Base-by-base conservation (phyloP, 2,888 invertebrate genomes). In the Drosophila atripex region DNA sequence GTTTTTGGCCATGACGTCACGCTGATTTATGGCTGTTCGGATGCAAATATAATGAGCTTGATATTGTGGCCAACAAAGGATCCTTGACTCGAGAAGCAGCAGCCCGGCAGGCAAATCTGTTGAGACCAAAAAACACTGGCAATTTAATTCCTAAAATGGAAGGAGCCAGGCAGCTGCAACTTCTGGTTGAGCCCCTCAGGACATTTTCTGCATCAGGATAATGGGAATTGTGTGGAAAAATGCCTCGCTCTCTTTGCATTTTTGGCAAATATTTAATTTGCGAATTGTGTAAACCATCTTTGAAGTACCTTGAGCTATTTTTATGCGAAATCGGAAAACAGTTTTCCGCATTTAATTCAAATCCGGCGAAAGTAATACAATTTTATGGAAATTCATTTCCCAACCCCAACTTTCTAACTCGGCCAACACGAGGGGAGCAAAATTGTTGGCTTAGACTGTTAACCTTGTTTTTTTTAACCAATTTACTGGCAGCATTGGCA, bases 1-100 rank as follows among this genome's bases (percentile, higher is more conserved):
- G n/a, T 28, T 51, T 51, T 51, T 14, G 46, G 50, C 46, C 72
- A 56, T 86, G 80, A 83, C 80, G 86, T 80, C 86, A 80, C 80
- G 7, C 28, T 39, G 60, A 58, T 60, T 49, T 58, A 32, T 43
- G 21, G 25, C 39, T 38, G 14, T 18, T 23, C 32, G 43, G 23
- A 9, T 63, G 76, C 21, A 46, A 71, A 58, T 53, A 71, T 69
- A 71, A 78, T 70, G 71, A 77, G 77, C 60, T 32, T 53, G 45
- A 46, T 54, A 60, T 52, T 63, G 49, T 28, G 43, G 53, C 32
- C 53, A 23, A 39, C 38, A 43, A 32, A 32, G 32, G 21, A 14
- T n/a, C 30, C 66, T 45, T 51, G 14, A 3, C 11, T n/a, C 3
- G 35, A 35, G 12, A 8, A 25, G 25, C 28, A 14, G 16, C 28